Evolutionary conservation across 2,888 invertebrate genomes (phyloP).

Genomic region (Phortica magna): DNA sequence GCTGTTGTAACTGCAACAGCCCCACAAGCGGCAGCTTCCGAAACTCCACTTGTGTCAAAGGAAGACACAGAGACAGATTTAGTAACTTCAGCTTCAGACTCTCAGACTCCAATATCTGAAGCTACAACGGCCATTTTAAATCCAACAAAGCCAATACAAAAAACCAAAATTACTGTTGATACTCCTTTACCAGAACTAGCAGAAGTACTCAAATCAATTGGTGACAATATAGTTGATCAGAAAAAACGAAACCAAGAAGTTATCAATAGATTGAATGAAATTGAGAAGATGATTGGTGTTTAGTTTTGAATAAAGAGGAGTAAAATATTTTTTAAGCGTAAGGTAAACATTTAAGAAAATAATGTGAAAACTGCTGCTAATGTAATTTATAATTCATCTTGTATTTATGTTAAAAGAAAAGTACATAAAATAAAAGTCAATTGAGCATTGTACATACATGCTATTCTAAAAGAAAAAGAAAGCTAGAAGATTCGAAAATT

Average conservation of each 20-base stretch:
- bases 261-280: constrained; percentile 60
- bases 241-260: constrained; percentile 59
- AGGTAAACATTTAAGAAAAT: too few species aligned
- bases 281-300: constrained; percentile 59
- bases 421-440: too few species aligned
- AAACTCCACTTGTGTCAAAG: background rate
- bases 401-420: too few species aligned
- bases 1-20: constrained; percentile 41
- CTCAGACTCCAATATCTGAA: constrained; percentile 58
- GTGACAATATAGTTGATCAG: constrained; percentile 57
- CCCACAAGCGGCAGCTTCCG: constrained; percentile 54
- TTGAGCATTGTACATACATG: too few species aligned
- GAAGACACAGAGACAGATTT: constrained; percentile 60
- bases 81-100: constrained; percentile 55
- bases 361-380: too few species aligned
- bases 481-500: too few species aligned
- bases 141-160: background rate
- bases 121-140: constrained; percentile 54
- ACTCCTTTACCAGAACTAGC: constrained; percentile 15
- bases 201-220: constrained; percentile 53
- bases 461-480: too few species aligned
- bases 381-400: too few species aligned
- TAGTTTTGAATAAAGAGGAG: background rate
- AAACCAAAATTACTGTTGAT: background rate
- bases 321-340: too few species aligned